Conservation (phyloP, 2,797 vertebrate genomes). For the Cheirogaleus major region DNA sequence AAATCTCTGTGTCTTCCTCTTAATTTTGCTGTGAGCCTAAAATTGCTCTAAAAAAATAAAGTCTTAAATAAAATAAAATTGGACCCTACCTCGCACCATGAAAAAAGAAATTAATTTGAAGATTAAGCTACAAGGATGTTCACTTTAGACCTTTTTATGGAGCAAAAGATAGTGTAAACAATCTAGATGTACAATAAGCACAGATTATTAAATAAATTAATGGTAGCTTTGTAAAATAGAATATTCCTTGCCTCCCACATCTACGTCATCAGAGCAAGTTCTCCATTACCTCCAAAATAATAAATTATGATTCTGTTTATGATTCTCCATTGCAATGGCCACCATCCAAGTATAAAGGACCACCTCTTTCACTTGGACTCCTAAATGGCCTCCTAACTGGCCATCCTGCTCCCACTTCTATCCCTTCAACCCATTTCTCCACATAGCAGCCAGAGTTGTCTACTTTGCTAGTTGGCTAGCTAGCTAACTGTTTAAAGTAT, state of each 20-base stretch:
- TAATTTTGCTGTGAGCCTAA: not conserved
- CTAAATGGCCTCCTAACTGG: not conserved
- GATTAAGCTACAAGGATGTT: constrained; percentile 49
- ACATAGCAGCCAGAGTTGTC: not conserved
- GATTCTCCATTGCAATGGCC: not conserved
- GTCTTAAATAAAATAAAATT: not conserved
- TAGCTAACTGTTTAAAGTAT: not conserved
- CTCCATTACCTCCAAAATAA: not conserved
- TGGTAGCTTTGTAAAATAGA: constrained; percentile 27
- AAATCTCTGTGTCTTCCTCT: not conserved
- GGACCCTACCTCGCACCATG: not conserved
- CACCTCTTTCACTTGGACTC: not conserved
- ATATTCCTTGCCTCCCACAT: constrained; percentile 56
- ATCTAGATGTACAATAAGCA: constrained; percentile 36
- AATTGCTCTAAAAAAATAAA: not conserved
- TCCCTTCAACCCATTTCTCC: not conserved
- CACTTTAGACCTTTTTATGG: constrained; percentile 48
- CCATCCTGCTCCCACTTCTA: not conserved
- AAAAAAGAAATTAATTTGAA: constrained; percentile 45
- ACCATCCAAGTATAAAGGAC: not conserved
- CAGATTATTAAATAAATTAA: constrained; percentile 60
- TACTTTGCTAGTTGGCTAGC: not conserved
- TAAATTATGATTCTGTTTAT: not conserved
- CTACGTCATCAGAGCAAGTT: constrained; percentile 30
- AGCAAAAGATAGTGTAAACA: constrained; percentile 51